Conservation (phyloP, 2,797 vertebrate genomes). For the Tangara arthus region DNA sequence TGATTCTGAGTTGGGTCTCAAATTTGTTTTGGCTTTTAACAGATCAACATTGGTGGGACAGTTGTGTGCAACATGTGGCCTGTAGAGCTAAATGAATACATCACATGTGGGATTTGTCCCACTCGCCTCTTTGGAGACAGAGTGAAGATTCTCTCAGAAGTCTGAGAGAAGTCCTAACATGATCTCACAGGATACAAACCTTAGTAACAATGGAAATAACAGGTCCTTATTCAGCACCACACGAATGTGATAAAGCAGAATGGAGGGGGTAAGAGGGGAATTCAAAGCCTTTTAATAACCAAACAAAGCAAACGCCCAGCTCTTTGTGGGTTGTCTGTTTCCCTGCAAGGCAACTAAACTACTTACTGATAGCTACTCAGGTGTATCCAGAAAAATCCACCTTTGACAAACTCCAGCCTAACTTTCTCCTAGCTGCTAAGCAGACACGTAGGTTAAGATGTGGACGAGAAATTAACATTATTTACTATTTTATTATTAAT, state of each 20-base stretch:
- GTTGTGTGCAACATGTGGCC: neutral
- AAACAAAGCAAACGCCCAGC: neutral
- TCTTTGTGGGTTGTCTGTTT: neutral
- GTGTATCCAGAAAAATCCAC: neutral
- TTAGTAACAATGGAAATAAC: neutral
- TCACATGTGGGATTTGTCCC: neutral
- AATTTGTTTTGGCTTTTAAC: neutral
- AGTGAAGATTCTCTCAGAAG: neutral
- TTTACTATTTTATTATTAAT: constrained; percentile 23
- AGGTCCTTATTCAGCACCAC: neutral
- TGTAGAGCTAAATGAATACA: neutral
- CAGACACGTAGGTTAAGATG: neutral
- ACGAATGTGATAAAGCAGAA: neutral
- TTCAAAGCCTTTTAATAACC: neutral
- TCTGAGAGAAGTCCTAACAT: neutral
- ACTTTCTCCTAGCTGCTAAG: neutral
- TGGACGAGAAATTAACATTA: neutral
- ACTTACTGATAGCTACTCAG: neutral
- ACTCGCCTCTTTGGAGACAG: neutral
- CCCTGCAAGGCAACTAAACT: neutral
- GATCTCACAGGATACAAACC: neutral
- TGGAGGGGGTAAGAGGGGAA: neutral
- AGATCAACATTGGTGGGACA: neutral
- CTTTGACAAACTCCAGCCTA: neutral
- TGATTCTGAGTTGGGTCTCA: neutral